Evolutionary conservation across 2,888 invertebrate genomes (phyloP).

Genomic region (Lissonota sp.): DNA sequence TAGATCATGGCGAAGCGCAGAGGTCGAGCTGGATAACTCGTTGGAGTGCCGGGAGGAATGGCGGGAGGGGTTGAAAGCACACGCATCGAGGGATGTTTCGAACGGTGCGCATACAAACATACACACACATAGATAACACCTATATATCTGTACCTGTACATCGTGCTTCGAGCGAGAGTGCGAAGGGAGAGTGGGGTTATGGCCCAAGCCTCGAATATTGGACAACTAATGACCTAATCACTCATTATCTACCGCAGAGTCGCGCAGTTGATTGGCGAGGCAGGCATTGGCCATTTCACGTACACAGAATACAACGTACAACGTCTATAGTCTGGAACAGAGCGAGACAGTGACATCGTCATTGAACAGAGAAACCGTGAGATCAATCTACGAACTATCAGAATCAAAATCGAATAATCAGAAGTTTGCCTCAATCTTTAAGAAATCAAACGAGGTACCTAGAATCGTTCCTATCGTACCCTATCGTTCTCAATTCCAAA

Average conservation of each 20-base stretch:
- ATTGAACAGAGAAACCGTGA: too few relatives aligned
- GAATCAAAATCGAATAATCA: too few relatives aligned
- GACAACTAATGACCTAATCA: conserved; percentile 80
- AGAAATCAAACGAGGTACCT: too few relatives aligned
- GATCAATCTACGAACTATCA: too few relatives aligned
- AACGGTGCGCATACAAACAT: neutral
- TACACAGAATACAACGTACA: conserved; percentile 13
- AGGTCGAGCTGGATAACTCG: conserved; percentile 54
- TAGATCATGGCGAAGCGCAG: conserved; percentile 42
- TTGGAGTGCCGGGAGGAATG: conserved; percentile 54
- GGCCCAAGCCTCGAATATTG: conserved; percentile 75
- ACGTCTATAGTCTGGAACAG: conserved; percentile 19
- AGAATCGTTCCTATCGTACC: too few relatives aligned
- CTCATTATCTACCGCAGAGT: conserved; percentile 78
- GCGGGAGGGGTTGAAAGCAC: conserved; percentile 51
- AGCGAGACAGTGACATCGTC: conserved; percentile 1
- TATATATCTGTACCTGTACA: too few relatives aligned
- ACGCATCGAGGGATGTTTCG: conserved; percentile 39
- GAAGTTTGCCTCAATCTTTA: too few relatives aligned
- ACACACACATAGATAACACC: neutral
- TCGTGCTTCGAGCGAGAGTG: conserved; percentile 17
- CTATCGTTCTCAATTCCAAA: too few relatives aligned
- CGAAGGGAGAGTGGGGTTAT: conserved; percentile 55
- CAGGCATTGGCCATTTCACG: conserved; percentile 54
- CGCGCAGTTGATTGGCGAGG: conserved; percentile 71